phyloP scores from a whole-genome alignment of 2,797 vertebrate species.

The Diplodus puntazzo region DNA sequence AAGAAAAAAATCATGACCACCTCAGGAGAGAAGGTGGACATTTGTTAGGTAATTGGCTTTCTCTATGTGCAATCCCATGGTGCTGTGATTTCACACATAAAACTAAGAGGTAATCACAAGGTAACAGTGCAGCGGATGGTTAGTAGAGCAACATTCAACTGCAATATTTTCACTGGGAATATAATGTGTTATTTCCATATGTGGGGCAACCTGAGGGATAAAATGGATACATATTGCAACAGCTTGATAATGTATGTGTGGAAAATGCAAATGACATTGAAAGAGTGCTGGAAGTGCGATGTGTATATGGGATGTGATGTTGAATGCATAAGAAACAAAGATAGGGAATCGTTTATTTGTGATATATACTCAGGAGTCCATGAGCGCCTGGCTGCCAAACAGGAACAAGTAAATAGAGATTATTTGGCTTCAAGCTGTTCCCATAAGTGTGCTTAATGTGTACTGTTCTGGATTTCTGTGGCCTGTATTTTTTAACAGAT shows the following conservation, averaged over 20 bases:
- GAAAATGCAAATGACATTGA: conserved; percentile 70
- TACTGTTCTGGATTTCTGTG: conserved; percentile 50
- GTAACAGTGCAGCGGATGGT: conserved; percentile 72
- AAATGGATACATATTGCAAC: conserved; percentile 69
- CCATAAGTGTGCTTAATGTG: conserved; percentile 53
- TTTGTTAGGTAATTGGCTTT: conserved; percentile 81
- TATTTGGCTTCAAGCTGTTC: conserved; percentile 53
- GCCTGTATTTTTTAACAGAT: conserved; percentile 27
- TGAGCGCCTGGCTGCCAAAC: conserved; percentile 42
- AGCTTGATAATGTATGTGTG: conserved; percentile 65
- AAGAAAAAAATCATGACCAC: conserved; percentile 49
- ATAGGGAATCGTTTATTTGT: conserved; percentile 65
- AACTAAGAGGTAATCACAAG: conserved; percentile 78
- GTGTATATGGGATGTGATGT: conserved; percentile 48
- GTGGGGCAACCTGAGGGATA: conserved; percentile 55
- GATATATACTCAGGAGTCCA: conserved; percentile 49
- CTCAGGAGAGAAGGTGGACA: conserved; percentile 74
- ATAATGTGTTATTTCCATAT: conserved; percentile 63
- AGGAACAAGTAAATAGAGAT: conserved; percentile 68
- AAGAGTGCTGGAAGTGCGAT: conserved; percentile 48
- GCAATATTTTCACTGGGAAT: conserved; percentile 62
- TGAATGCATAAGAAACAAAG: conserved; percentile 64
- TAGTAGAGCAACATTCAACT: conserved; percentile 57
- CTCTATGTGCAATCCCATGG: conserved; percentile 72
- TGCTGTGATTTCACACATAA: conserved; percentile 69